Percentiles rank a stretch among this genome's conserved stretches.
Evolutionary conservation across 2,113 vertebrate species (phyloP).

Genomic region (Ibidorhyncha struthersii): DNA sequence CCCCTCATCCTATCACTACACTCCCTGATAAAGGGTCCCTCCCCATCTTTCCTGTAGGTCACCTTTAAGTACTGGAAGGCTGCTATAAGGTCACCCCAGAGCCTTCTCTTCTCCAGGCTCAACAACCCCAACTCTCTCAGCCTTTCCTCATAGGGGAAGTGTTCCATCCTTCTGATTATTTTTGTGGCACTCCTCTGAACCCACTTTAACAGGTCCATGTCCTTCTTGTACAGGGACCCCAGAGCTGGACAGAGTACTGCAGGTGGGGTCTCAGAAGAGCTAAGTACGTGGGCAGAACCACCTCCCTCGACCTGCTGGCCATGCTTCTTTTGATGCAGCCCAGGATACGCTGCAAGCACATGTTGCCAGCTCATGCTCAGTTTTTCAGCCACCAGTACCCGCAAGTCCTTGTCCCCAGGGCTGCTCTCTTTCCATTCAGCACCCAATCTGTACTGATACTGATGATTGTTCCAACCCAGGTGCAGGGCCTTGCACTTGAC

Average conservation of each 20-base stretch:
- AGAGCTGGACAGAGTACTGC: background rate
- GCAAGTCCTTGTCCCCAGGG: background rate
- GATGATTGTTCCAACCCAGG: background rate
- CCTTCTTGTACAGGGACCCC: background rate
- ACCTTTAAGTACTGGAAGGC: background rate
- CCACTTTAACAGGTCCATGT: background rate
- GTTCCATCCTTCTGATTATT: background rate
- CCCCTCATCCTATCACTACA: background rate
- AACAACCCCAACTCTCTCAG: background rate
- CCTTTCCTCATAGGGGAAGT: background rate
- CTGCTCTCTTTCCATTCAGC: background rate
- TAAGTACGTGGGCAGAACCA: background rate
- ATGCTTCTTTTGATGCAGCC: background rate
- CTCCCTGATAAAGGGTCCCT: background rate
- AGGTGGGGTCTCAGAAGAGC: background rate
- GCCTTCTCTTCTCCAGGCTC: no score
- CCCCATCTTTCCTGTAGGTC: background rate
- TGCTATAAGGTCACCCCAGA: background rate
- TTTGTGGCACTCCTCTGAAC: background rate
- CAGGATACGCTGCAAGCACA: background rate
- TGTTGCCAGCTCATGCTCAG: background rate
- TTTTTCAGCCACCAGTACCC: background rate
- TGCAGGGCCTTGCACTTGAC: background rate
- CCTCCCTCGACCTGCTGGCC: background rate
- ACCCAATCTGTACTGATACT: background rate